Percentiles rank a stretch among this genome's conserved stretches.
Conservation (phyloP, 2,113 vertebrate genomes). For the Rana temporaria region DNA sequence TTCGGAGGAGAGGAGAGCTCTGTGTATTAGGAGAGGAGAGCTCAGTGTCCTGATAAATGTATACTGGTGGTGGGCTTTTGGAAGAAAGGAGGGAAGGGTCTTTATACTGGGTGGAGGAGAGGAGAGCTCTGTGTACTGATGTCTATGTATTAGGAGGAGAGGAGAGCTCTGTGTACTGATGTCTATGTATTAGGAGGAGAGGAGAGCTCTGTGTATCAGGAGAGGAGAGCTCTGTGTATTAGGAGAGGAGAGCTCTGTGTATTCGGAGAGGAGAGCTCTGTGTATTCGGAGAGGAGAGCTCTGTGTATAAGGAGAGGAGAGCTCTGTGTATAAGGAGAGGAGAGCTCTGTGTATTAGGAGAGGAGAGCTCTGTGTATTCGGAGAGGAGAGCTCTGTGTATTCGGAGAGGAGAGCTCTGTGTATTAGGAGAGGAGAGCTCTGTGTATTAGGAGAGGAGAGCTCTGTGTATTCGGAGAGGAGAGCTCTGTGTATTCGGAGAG, state of each 20-base stretch:
- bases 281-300: not conserved
- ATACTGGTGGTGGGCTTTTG: too few relatives aligned
- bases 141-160: slow-evolving; percentile 27
- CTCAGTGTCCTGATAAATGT: slow-evolving; percentile 6
- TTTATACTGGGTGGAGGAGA: too few relatives aligned
- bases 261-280: not conserved
- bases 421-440: not conserved
- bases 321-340: not conserved
- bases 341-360: slow-evolving; percentile 35
- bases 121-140: slow-evolving; percentile 15
- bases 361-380: not conserved
- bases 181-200: slow-evolving; percentile 26
- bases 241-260: slow-evolving; percentile 12
- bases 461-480: not conserved
- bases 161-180: slow-evolving; percentile 12
- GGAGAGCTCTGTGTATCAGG: not conserved
- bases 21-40: slow-evolving; percentile 36
- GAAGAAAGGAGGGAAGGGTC: too few relatives aligned
- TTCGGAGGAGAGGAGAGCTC: not conserved
- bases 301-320: too few relatives aligned
- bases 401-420: slow-evolving; percentile 9
- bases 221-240: slow-evolving; percentile 23
- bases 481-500: slow-evolving; percentile 12
- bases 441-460: slow-evolving; percentile 6
- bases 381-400: slow-evolving; percentile 33